Conservation (phyloP, 2,888 invertebrate genomes). For the Dromius quadrimaculatus region DNA sequence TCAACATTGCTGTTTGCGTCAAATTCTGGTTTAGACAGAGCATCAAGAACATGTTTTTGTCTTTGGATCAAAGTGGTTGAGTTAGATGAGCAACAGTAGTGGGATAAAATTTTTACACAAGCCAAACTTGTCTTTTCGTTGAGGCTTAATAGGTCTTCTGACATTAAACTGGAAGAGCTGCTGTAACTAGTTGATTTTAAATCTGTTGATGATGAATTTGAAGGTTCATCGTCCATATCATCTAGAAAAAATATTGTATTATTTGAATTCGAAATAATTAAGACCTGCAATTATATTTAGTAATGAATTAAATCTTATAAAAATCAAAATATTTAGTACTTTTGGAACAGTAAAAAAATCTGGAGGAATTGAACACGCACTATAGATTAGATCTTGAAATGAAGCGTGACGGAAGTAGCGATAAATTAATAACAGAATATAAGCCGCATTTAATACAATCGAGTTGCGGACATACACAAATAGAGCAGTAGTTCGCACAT, state of each 20-base stretch:
- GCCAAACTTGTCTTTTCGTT: slow-evolving; percentile 55
- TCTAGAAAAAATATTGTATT: slow-evolving; percentile 3
- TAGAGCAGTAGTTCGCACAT: no score
- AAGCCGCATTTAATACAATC: no score
- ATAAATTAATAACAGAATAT: no score
- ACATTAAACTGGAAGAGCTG: slow-evolving; percentile 33
- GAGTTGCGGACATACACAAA: no score
- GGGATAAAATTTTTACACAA: slow-evolving; percentile 57
- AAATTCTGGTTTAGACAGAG: slow-evolving; percentile 57
- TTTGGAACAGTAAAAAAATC: no score
- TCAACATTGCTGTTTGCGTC: slow-evolving; percentile 56
- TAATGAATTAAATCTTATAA: no score
- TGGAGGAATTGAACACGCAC: no score
- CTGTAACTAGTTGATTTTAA: background rate
- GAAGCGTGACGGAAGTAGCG: no score
- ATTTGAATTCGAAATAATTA: background rate
- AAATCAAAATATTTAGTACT: no score
- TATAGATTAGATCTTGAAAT: no score
- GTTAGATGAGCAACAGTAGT: slow-evolving; percentile 58
- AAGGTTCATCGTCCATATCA: slow-evolving; percentile 41
- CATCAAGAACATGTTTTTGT: slow-evolving; percentile 58
- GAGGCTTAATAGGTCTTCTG: slow-evolving; percentile 24
- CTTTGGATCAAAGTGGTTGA: slow-evolving; percentile 53
- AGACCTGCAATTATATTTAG: no score
- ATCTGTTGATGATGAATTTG: slow-evolving; percentile 6